Evolutionary conservation across 1,140 invertebrate species (phyloP).

Genomic region (Chrysopa pallens): DNA sequence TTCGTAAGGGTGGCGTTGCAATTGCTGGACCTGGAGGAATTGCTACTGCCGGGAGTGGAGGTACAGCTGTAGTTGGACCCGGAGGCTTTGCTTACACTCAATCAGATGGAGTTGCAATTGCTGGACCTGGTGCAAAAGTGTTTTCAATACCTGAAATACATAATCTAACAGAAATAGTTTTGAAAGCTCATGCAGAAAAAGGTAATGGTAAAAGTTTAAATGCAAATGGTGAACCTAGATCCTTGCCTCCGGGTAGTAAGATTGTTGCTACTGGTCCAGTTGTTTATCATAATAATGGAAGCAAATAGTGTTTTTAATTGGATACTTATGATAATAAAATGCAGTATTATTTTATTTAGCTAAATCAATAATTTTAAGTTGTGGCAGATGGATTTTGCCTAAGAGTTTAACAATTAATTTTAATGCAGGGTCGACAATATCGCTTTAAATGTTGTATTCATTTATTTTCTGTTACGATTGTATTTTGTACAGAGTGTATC

Average conservation of each 20-base stretch:
- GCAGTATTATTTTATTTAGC: no score
- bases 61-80: slow-evolving; percentile 53
- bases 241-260: slow-evolving; percentile 31
- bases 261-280: slow-evolving; percentile 46
- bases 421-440: background rate
- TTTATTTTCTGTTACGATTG: slow-evolving; percentile 1
- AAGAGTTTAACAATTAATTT: no score
- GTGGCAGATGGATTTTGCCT: no score
- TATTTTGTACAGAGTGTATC: background rate
- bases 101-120: slow-evolving; percentile 44
- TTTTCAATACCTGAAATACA: slow-evolving; percentile 35
- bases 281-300: slow-evolving; percentile 38
- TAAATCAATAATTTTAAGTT: no score
- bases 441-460: background rate
- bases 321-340: no score
- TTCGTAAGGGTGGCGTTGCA: slow-evolving; percentile 48
- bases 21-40: slow-evolving; percentile 56
- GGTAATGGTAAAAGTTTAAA: slow-evolving; percentile 9
- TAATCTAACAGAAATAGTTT: slow-evolving; percentile 25
- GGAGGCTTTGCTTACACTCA: slow-evolving; percentile 50
- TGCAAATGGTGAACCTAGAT: slow-evolving; percentile 16
- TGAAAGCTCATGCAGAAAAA: slow-evolving; percentile 9
- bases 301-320: background rate
- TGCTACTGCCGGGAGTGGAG: slow-evolving; percentile 49
- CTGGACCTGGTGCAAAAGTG: slow-evolving; percentile 43